phyloP scores from a whole-genome alignment of 2,113 vertebrate genomes.

The Mastomys natalensis region DNA sequence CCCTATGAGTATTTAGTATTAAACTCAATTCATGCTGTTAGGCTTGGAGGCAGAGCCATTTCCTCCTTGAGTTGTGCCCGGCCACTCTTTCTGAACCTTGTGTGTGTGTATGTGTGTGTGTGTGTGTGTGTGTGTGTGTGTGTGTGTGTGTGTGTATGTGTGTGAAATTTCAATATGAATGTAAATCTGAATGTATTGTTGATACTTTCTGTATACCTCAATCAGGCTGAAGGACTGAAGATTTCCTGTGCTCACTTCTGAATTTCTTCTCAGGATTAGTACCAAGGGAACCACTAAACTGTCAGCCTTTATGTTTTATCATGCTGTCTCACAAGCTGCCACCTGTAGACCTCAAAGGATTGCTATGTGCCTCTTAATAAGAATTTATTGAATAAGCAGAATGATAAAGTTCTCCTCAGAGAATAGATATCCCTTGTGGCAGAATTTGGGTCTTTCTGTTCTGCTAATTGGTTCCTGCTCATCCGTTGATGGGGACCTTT shows the following conservation, averaged over 20 bases:
- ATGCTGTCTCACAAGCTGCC: conserved; percentile 19
- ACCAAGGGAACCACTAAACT: conserved; percentile 12
- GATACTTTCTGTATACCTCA: background rate
- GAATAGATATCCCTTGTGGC: conserved; percentile 17
- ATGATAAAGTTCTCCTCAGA: conserved; percentile 46
- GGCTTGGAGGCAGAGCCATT: background rate
- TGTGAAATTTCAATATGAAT: conserved; percentile 32
- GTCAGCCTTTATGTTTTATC: conserved; percentile 45
- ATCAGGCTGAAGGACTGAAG: background rate
- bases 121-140: background rate
- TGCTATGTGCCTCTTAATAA: background rate
- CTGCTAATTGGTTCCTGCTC: background rate
- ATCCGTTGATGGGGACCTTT: background rate
- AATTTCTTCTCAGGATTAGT: conserved; percentile 47
- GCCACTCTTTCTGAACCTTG: background rate
- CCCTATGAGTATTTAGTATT: background rate
- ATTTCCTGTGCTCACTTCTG: background rate
- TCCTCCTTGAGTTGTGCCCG: background rate
- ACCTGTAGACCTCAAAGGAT: background rate
- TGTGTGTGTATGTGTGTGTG: no score
- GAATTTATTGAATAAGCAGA: conserved; percentile 14
- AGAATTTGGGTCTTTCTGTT: background rate
- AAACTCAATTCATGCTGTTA: background rate
- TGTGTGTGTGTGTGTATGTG: background rate
- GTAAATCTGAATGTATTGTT: background rate